phyloP scores from a whole-genome alignment of 2,797 vertebrate species.

The Manis javanica region DNA sequence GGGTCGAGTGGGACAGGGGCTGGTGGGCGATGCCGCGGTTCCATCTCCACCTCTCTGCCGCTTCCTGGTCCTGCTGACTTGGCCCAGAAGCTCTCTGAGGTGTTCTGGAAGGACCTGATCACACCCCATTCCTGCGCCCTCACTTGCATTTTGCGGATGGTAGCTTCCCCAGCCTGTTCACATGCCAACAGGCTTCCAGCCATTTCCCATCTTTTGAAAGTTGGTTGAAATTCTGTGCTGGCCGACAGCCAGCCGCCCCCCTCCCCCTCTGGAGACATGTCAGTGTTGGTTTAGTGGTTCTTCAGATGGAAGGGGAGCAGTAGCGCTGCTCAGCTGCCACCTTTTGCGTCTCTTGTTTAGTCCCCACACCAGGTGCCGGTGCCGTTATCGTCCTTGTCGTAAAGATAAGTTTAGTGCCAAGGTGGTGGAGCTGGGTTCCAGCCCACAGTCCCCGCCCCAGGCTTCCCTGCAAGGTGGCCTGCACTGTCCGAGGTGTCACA shows the following conservation, averaged over 20 bases:
- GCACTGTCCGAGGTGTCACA: too few relatives aligned
- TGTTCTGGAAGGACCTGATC: background rate
- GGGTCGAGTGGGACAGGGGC: background rate
- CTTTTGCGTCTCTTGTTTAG: background rate
- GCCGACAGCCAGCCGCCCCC: background rate
- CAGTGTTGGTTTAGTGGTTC: background rate
- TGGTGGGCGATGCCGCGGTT: fast-evolving
- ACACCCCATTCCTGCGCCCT: fast-evolving
- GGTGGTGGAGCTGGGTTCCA: fast-evolving
- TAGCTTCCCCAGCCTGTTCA: background rate
- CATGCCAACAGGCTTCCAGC: too few relatives aligned
- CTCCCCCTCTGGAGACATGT: background rate
- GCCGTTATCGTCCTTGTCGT: too few relatives aligned
- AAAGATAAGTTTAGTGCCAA: background rate
- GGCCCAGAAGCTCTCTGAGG: fast-evolving
- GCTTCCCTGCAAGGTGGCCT: background rate
- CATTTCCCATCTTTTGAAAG: background rate
- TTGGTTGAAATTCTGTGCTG: background rate
- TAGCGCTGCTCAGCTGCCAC: too few relatives aligned
- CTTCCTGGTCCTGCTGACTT: background rate
- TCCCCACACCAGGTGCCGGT: fast-evolving
- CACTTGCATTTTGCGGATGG: fast-evolving
- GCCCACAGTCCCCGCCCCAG: fast-evolving
- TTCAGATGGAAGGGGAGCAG: background rate
- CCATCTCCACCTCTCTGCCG: background rate